Evolutionary conservation across 2,113 vertebrate genomes (phyloP).

Genomic region (Meles meles): DNA sequence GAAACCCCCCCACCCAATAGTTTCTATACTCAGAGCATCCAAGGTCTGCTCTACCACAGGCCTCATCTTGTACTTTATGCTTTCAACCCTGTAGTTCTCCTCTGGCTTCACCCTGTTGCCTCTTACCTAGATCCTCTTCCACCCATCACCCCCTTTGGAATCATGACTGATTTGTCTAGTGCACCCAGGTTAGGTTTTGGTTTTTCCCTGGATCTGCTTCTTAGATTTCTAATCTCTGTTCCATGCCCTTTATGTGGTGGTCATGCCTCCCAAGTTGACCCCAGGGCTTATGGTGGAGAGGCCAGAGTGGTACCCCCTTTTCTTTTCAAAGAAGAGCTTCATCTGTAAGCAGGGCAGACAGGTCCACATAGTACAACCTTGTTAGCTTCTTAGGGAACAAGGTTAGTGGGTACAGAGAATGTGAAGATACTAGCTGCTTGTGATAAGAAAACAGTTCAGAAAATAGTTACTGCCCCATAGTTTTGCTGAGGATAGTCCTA

Average conservation of each 20-base stretch:
- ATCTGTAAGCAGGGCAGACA: neutral
- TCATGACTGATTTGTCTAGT: neutral
- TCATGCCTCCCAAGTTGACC: neutral
- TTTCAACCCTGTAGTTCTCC: neutral
- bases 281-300: accelerated
- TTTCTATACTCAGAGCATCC: neutral
- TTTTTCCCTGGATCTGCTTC: neutral
- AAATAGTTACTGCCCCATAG: neutral
- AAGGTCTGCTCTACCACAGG: neutral
- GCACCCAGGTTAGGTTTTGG: neutral
- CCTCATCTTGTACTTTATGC: neutral
- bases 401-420: neutral
- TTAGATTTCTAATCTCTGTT: neutral
- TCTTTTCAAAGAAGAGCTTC: neutral
- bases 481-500: neutral
- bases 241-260: neutral
- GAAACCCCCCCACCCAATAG: neutral
- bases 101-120: neutral
- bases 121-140: neutral
- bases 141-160: neutral
- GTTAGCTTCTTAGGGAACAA: neutral
- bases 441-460: neutral
- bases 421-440: neutral
- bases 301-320: neutral
- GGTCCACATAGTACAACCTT: neutral